These are phyloP conservation scores for Andrena trimmerana DNA, from an alignment of 2,888 invertebrate species.

Conservation along the genomic window DNA sequence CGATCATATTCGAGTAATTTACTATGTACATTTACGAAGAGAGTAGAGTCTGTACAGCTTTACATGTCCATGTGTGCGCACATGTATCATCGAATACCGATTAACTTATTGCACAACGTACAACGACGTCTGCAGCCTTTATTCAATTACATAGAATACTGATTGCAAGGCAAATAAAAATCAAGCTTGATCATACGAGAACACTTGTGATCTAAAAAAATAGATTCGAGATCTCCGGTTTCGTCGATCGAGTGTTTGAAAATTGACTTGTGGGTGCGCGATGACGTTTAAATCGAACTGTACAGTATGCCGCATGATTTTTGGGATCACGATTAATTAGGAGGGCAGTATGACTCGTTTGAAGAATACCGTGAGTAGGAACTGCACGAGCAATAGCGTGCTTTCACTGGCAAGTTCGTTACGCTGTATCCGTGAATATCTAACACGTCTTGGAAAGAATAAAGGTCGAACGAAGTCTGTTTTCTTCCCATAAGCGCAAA, in stretches of 20 bases:
- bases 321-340: slow-evolving; percentile 20
- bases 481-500: no score
- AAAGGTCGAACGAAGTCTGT: background rate
- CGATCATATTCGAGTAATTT: slow-evolving; percentile 34
- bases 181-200: slow-evolving; percentile 6
- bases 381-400: slow-evolving; percentile 27
- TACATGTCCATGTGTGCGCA: slow-evolving; percentile 26
- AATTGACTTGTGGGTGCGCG: slow-evolving; percentile 32
- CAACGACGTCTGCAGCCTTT: slow-evolving; percentile 14
- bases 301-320: slow-evolving; percentile 27
- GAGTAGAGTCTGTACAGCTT: slow-evolving; percentile 63
- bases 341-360: slow-evolving; percentile 62
- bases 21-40: slow-evolving; percentile 64
- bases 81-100: slow-evolving; percentile 24
- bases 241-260: slow-evolving; percentile 19
- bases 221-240: slow-evolving; percentile 46
- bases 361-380: slow-evolving; percentile 29
- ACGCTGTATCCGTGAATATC: background rate
- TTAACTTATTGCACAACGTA: slow-evolving; percentile 31
- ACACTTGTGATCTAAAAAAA: slow-evolving; percentile 47
- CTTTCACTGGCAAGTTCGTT: background rate
- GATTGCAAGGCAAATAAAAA: slow-evolving; percentile 31
- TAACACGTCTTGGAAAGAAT: background rate
- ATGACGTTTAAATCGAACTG: slow-evolving; percentile 26
- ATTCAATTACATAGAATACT: slow-evolving; percentile 33